phyloP scores from a whole-genome alignment of 2,888 invertebrate species.

The Nomada fucata region DNA sequence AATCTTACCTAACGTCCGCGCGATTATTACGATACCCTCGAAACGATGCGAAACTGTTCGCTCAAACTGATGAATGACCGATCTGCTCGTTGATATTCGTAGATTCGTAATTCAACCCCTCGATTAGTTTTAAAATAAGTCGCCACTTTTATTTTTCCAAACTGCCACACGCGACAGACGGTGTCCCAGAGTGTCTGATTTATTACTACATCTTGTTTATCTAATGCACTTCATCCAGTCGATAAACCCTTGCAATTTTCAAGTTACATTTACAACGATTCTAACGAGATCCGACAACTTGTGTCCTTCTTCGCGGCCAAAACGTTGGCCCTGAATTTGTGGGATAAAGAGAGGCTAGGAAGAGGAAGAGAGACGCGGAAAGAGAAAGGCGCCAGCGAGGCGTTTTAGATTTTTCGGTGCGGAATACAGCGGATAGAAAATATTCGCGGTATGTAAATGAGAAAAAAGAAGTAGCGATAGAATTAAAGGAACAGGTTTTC shows the following conservation, averaged over 20 bases:
- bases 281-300: slow-evolving; percentile 19
- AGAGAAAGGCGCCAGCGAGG: slow-evolving; percentile 42
- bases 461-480: slow-evolving; percentile 19
- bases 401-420: slow-evolving; percentile 35
- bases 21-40: background rate
- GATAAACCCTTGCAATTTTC: background rate
- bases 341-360: background rate
- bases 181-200: background rate
- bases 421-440: slow-evolving; percentile 17
- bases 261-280: background rate
- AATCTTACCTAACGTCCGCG: slow-evolving; percentile 19
- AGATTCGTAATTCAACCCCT: background rate
- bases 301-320: slow-evolving; percentile 22
- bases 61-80: background rate
- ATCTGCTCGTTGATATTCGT: background rate
- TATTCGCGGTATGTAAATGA: slow-evolving; percentile 33
- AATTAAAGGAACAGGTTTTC: slow-evolving; percentile 43
- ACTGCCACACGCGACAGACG: slow-evolving; percentile 6
- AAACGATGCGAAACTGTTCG: background rate
- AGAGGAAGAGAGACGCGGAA: background rate
- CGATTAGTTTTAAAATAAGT: background rate
- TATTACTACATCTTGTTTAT: background rate
- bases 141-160: background rate
- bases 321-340: slow-evolving; percentile 26
- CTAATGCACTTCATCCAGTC: background rate